phyloP scores from a whole-genome alignment of 2,888 invertebrate species.

The Taphrorychus bicolor region DNA sequence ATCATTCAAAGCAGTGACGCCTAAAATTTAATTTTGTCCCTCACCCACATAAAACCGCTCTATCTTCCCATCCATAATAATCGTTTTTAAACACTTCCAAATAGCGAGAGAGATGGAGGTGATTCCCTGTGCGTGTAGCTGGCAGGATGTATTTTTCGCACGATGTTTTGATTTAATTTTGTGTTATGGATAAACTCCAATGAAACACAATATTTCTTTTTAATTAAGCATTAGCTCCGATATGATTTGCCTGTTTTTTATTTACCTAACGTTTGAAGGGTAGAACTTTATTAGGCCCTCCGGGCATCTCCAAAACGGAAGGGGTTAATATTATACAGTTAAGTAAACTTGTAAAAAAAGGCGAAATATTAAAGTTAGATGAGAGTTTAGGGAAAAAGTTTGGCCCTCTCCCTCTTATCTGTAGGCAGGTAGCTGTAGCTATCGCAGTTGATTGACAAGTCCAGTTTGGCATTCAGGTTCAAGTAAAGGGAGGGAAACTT shows the following conservation, averaged over 20 bases:
- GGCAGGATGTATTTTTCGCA: constrained; percentile 18
- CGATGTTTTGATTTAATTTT: constrained; percentile 36
- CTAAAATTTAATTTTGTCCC: constrained; percentile 31
- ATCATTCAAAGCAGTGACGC: constrained; percentile 24
- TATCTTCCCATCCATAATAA: constrained; percentile 31
- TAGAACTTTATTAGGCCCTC: constrained; percentile 14
- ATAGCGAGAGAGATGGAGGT: constrained; percentile 7
- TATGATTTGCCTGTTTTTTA: constrained; percentile 4
- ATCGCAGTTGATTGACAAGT: background rate
- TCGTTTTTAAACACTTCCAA: constrained; percentile 24
- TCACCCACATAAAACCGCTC: constrained; percentile 22
- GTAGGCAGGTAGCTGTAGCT: no score
- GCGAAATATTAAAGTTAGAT: background rate
- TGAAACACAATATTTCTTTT: constrained; percentile 36
- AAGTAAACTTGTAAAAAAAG: background rate
- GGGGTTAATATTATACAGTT: constrained; percentile 22
- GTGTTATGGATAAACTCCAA: constrained; percentile 33
- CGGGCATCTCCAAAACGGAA: constrained; percentile 12
- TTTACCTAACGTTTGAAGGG: background rate
- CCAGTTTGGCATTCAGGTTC: background rate
- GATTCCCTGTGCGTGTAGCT: constrained; percentile 7
- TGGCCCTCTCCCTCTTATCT: background rate
- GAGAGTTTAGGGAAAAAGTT: background rate
- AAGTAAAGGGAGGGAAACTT: background rate
- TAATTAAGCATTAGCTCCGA: constrained; percentile 30